phyloP scores from a whole-genome alignment of 2,797 vertebrate genomes.

The Erithacus rubecula region DNA sequence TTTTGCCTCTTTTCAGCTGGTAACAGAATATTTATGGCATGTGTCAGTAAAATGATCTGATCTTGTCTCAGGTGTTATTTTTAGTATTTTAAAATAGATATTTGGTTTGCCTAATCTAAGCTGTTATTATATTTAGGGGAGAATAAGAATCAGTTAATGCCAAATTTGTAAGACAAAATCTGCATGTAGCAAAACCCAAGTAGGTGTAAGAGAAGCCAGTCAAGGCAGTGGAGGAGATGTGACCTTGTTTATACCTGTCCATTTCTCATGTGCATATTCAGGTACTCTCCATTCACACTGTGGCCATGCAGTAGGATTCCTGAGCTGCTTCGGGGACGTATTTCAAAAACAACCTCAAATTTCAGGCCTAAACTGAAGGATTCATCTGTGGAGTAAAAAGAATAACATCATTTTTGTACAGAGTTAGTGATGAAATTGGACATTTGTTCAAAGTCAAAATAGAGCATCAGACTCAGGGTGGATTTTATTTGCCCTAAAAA shows the following conservation, averaged over 20 bases:
- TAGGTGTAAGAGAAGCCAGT: not conserved
- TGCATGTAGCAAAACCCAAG: not conserved
- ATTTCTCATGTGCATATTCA: conserved; percentile 86
- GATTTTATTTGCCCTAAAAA: not conserved
- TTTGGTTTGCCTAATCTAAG: not conserved
- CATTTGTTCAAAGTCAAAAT: not conserved
- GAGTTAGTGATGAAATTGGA: not conserved
- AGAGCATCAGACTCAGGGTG: not conserved
- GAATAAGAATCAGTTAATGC: not conserved
- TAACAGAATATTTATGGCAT: not conserved
- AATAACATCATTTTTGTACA: not conserved
- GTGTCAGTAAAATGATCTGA: not conserved
- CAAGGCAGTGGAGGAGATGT: not conserved
- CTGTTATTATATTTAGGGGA: not conserved
- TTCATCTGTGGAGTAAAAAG: conserved; percentile 79
- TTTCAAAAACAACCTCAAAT: conserved; percentile 90
- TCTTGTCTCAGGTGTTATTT: not conserved
- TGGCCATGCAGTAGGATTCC: conserved; percentile 87
- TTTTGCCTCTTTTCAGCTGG: not conserved
- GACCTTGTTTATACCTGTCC: conserved; percentile 78
- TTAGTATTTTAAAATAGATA: not conserved
- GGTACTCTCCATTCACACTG: conserved; percentile 78
- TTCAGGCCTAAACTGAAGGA: conserved; percentile 85
- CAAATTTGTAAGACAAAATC: not conserved
- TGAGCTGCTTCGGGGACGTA: conserved; percentile 88